Conservation (phyloP, 2,113 vertebrate genomes). For the Oenanthe oenanthe region DNA sequence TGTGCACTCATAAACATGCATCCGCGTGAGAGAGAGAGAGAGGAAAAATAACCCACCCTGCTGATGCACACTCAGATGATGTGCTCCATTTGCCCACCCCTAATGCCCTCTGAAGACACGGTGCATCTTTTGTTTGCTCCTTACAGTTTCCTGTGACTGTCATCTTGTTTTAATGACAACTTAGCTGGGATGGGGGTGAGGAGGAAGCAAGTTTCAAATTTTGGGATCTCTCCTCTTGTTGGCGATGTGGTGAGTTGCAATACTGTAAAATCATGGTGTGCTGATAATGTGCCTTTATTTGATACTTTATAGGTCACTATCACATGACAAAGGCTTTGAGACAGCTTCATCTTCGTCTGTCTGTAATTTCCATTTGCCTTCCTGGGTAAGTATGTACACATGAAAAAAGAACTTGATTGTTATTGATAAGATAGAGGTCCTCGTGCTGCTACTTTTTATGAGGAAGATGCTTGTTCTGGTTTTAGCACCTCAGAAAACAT, state of each 20-base stretch:
- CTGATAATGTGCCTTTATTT: conserved; percentile 88
- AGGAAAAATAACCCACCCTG: conserved; percentile 3
- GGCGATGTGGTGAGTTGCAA: neutral
- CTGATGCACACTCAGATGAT: neutral
- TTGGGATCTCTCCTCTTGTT: conserved; percentile 5
- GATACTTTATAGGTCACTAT: conserved; percentile 95
- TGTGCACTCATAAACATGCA: neutral
- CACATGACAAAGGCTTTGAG: conserved; percentile 90
- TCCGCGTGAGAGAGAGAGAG: neutral
- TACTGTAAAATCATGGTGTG: conserved; percentile 59
- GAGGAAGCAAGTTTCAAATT: conserved; percentile 41
- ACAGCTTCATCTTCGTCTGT: conserved; percentile 88
- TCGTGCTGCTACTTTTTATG: neutral
- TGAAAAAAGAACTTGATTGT: neutral
- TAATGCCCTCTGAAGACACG: conserved; percentile 20
- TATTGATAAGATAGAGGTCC: conserved; percentile 1
- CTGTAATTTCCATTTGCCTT: conserved; percentile 88
- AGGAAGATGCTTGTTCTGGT: conserved; percentile 2
- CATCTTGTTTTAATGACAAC: neutral
- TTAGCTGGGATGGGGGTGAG: neutral
- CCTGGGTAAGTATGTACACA: conserved; percentile 87
- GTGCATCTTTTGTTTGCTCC: conserved; percentile 26
- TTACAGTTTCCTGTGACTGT: neutral
- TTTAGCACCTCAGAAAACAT: conserved; percentile 7
- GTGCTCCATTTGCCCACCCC: conserved; percentile 34